These are phyloP conservation scores for Cephus sareptanus DNA, from an alignment of 2,888 invertebrate genomes.

Conservation along the genomic window DNA sequence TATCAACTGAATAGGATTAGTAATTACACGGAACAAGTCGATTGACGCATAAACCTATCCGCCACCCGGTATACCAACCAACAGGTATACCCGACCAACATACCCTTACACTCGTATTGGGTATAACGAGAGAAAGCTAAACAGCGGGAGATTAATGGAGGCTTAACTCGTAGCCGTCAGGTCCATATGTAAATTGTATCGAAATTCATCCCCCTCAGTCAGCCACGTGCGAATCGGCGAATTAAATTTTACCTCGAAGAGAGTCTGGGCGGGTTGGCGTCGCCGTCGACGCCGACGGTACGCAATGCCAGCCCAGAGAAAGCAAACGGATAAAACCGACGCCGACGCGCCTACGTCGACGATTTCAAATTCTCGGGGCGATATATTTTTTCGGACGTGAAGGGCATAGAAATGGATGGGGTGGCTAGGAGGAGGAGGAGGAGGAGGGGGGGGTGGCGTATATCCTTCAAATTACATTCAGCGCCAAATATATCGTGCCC, in stretches of 20 bases:
- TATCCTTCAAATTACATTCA: constrained; percentile 38
- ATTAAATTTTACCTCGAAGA: not conserved
- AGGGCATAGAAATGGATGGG: constrained; percentile 1
- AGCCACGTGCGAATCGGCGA: not conserved
- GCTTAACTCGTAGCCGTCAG: not conserved
- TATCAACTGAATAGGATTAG: not conserved
- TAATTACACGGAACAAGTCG: not conserved
- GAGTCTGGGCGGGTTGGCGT: not conserved
- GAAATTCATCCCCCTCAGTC: not conserved
- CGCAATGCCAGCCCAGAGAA: not conserved
- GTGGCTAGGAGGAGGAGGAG: not conserved
- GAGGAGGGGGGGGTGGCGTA: constrained; percentile 1
- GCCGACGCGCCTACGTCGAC: constrained; percentile 1
- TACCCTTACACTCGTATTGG: not conserved
- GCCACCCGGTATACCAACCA: not conserved
- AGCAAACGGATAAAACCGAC: not conserved
- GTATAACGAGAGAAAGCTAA: constrained; percentile 1
- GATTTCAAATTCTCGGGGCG: not conserved
- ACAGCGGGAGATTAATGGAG: constrained; percentile 1
- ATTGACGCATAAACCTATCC: not conserved
- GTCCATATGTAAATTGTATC: not conserved
- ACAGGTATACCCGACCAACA: not conserved
- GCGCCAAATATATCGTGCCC: constrained; percentile 41
- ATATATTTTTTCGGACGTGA: constrained; percentile 8
- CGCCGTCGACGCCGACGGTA: not conserved